Evolutionary conservation across 1,140 invertebrate genomes (phyloP), one percentile per base, ranked within the genome.

Genomic region (Chironomus tepperi): DNA sequence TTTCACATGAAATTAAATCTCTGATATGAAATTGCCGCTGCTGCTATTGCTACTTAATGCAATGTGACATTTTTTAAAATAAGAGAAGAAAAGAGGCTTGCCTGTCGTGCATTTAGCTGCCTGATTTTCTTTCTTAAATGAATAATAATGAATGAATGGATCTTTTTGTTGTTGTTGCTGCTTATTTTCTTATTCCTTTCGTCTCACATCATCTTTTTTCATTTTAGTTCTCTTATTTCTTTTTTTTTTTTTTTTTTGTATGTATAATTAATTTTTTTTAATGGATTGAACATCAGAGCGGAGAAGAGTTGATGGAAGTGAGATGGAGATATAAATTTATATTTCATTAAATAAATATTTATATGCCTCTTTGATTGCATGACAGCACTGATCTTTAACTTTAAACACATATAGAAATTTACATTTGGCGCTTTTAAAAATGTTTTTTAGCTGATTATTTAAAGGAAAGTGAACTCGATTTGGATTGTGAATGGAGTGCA

Each of bases 1-100:
- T 70, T 70, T 70, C 65, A 70, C 47, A 57, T 57, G 47, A 57
- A 70, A 70, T 70, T 70, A 70, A 70, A 70, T 70, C 65, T 70
- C 12, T 70, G 65, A 70, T 70, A 70, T 21, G 65, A 70, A 70
- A 70, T 9, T 19, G 16, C 16, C 19, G 47, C 47, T 57, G 47
- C 47, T 57, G 47, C 47, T 57, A 5, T 70, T 19, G n/a, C 18
- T 70, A 70, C 24, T 21, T 18, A 70, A 70, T 70, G 65, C 19
- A 70, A 70, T 70, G 65, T 70, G 65, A 70, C 65, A 70, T 70
- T 18, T 70, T 67, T 70, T 7, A 3, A 12, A n/a, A n/a, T n/a
- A n/a, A n/a, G n/a, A n/a, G n/a, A n/a, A n/a, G n/a, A 57, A 57
- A 57, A 57, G n/a, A 57, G 47, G 47, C 12, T 57, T 57, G 47